Evolutionary conservation across 2,113 vertebrate species (phyloP), one percentile per base, ranked within the genome.

Genomic region (Nibea albiflora): DNA sequence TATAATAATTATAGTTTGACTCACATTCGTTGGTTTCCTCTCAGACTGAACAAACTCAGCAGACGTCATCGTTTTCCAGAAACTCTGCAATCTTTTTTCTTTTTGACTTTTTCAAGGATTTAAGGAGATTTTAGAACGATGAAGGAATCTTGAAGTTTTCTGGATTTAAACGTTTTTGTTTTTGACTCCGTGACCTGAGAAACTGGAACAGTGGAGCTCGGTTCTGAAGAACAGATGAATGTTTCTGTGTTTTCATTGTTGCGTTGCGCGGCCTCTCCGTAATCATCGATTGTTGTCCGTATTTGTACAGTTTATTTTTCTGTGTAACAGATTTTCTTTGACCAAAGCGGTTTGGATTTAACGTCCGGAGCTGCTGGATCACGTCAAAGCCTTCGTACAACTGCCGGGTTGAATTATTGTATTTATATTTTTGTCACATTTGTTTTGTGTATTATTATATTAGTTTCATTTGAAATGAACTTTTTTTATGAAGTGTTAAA

Each of bases 361-460:
- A 62, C n/a, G 3, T 61, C 61, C 83, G 81, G 68, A 88, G 83
- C 87, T 86, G 87, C 86, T 90, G 88, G 85, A 91, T 86, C 75
- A 9, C 16, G 72, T 47, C 58, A 3, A 81, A 84, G 76, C 71
- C 67, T 85, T 65, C 24, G 28, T 78, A 4, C 65, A 67, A 71
- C 73, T 75, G 73, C 49, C 54, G 61, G 68, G 74, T 31, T 76
- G 57, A 85, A 56, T 71, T n/a, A 64, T 67, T 81, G 74, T 93
- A 85, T 88, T 88, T 91, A 85, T 88, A 73, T 85, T 90, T 82
- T 64, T 83, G 47, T 67, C 39, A n/a, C 24, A 26, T n/a, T n/a
- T 46, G 22, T 76, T 54, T 73, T 31, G 44, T 84, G 65, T 69
- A 42, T 69, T 47, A 26, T 26, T 26, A 26, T 26, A 26, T 26